phyloP scores from a whole-genome alignment of 2,797 vertebrate genomes.

The Xenops minutus region DNA sequence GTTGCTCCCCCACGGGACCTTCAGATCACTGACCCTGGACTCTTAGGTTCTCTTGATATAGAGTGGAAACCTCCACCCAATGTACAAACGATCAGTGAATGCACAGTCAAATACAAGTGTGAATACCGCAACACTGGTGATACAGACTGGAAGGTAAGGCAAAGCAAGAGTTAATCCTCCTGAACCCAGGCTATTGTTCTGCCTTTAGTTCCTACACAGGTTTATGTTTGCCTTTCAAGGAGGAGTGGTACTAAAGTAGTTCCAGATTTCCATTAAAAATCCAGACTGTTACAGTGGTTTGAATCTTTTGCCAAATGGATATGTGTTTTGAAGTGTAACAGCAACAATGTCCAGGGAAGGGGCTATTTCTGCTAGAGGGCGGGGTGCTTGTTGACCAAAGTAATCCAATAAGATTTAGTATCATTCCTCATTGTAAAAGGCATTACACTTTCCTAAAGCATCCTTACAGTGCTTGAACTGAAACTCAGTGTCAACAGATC shows the following conservation, averaged over 20 bases:
- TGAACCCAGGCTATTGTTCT: not conserved
- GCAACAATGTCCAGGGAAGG: not conserved
- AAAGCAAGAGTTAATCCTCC: fast-evolving
- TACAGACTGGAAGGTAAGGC: constrained; percentile 72
- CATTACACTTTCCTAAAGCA: not conserved
- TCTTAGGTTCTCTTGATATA: constrained; percentile 70
- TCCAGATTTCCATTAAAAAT: not conserved
- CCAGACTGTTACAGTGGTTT: not conserved
- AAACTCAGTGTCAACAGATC: not conserved
- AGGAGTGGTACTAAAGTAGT: not conserved
- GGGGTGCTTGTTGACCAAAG: not conserved
- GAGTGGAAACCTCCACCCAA: constrained; percentile 69
- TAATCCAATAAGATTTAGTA: not conserved
- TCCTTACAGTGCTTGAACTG: not conserved
- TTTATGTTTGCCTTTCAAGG: not conserved
- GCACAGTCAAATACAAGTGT: constrained; percentile 67
- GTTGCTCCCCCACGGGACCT: constrained; percentile 73
- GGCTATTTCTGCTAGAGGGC: not conserved
- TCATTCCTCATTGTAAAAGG: not conserved
- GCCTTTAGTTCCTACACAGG: not conserved
- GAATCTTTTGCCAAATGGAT: not conserved
- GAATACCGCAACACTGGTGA: constrained; percentile 52
- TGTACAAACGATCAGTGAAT: not conserved
- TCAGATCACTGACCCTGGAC: constrained; percentile 73
- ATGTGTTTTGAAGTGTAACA: not conserved